Evolutionary conservation across 2,797 vertebrate genomes (phyloP).

Genomic region (Avahi laniger): DNA sequence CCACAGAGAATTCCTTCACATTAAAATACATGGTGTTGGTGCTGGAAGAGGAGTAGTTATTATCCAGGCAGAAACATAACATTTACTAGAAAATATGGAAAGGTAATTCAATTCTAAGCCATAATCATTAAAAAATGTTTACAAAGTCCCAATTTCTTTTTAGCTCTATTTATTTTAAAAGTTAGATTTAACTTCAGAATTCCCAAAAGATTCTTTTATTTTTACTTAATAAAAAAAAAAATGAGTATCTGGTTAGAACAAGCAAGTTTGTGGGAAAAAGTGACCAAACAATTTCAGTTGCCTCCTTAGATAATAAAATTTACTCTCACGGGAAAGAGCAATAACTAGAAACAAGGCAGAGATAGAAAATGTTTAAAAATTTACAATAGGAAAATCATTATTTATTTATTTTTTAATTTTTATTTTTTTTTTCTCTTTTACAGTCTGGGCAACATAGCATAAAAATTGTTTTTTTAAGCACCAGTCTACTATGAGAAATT

Average conservation of each 20-base stretch:
- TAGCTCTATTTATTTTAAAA: background rate
- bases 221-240: background rate
- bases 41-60: background rate
- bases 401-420: background rate
- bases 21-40: background rate
- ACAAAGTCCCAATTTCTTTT: slow-evolving; percentile 1
- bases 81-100: slow-evolving; percentile 23
- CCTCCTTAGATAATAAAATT: slow-evolving; percentile 21
- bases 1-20: slow-evolving; percentile 16
- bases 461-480: slow-evolving; percentile 39
- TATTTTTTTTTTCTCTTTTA: too few relatives aligned
- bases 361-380: background rate
- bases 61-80: background rate
- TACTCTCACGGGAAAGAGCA: slow-evolving; percentile 30
- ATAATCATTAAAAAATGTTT: slow-evolving; percentile 1
- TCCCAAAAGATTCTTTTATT: slow-evolving; percentile 32
- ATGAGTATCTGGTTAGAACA: background rate
- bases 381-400: slow-evolving; percentile 18
- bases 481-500: background rate
- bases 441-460: background rate
- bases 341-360: background rate
- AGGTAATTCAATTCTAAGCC: background rate
- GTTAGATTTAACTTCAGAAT: slow-evolving; percentile 29
- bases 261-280: background rate
- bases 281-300: background rate